phyloP scores from a whole-genome alignment of 2,888 invertebrate species.

The Spilosoma lubricipeda region DNA sequence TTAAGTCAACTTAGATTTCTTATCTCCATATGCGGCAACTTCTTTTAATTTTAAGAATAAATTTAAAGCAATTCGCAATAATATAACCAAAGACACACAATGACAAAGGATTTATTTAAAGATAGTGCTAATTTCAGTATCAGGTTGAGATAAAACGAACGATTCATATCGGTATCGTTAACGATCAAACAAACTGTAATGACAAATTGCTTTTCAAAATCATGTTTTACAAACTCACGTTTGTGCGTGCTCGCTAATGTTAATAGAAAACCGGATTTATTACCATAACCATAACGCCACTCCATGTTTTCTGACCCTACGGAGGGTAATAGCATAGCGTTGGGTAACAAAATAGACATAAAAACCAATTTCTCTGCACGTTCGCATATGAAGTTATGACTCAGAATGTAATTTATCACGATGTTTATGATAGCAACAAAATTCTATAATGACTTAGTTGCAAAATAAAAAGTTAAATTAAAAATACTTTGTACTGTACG shows the following conservation, averaged over 20 bases:
- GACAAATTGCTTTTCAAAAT: conserved; percentile 56
- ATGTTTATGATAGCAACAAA: not conserved
- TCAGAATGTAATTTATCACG: not conserved
- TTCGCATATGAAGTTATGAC: not conserved
- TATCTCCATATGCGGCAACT: conserved; percentile 15
- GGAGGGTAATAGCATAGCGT: conserved; percentile 28
- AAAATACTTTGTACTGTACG: not conserved
- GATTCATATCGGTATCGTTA: conserved; percentile 45
- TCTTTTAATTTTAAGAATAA: conserved; percentile 9
- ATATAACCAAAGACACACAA: not conserved
- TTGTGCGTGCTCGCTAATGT: conserved; percentile 46
- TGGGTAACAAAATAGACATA: conserved; percentile 28
- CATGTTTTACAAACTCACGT: conserved; percentile 51
- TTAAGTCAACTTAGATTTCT: conserved; percentile 14
- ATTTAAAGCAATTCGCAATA: not conserved
- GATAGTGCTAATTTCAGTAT: conserved; percentile 12
- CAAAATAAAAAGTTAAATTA: not conserved
- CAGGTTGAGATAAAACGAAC: conserved; percentile 33
- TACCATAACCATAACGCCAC: conserved; percentile 41
- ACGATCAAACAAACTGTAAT: conserved; percentile 49
- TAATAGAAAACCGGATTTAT: conserved; percentile 55
- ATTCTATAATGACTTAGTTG: not conserved
- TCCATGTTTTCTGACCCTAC: conserved; percentile 39
- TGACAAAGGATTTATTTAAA: not conserved
- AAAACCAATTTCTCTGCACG: conserved; percentile 25